Conservation (phyloP, 1,140 invertebrate genomes). For the Zophobas morio region DNA sequence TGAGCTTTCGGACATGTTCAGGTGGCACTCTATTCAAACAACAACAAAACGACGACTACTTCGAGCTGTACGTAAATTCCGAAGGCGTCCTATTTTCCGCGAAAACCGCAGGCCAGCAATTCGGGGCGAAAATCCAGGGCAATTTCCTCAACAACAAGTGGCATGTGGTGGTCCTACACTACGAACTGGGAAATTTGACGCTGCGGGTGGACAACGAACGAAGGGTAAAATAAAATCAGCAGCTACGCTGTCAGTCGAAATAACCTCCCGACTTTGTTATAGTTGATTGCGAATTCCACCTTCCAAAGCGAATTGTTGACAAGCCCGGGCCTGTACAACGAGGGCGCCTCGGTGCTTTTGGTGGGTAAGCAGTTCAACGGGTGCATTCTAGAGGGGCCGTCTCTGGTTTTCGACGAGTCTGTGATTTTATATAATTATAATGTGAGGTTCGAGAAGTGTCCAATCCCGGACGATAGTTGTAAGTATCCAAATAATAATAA, state of each 20-base stretch:
- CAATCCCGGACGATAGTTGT: conserved; percentile 80
- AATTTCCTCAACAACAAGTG: conserved; percentile 84
- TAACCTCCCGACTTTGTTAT: conserved; percentile 54
- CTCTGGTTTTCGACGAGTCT: conserved; percentile 81
- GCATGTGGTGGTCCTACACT: conserved; percentile 83
- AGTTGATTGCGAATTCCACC: conserved; percentile 85
- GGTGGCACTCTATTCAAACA: conserved; percentile 83
- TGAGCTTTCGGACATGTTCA: conserved; percentile 85
- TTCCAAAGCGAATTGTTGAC: conserved; percentile 82
- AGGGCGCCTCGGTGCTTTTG: conserved; percentile 74
- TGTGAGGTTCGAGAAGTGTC: conserved; percentile 82
- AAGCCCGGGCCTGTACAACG: conserved; percentile 75
- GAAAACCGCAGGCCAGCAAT: conserved; percentile 71
- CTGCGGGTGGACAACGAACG: conserved; percentile 73
- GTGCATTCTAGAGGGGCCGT: conserved; percentile 87
- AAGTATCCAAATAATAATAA: conserved; percentile 63
- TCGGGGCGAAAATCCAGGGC: conserved; percentile 76
- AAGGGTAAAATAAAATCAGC: conserved; percentile 54
- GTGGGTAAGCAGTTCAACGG: conserved; percentile 86
- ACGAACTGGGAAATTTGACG: conserved; percentile 76
- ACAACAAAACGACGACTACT: conserved; percentile 76
- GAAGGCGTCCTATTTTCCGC: conserved; percentile 79
- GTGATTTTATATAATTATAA: conserved; percentile 73
- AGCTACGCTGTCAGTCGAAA: neutral
- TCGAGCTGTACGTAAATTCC: conserved; percentile 76